These are phyloP conservation scores for Orthosia gracilis DNA, from an alignment of 2,888 invertebrate genomes.

Conservation along the genomic window DNA sequence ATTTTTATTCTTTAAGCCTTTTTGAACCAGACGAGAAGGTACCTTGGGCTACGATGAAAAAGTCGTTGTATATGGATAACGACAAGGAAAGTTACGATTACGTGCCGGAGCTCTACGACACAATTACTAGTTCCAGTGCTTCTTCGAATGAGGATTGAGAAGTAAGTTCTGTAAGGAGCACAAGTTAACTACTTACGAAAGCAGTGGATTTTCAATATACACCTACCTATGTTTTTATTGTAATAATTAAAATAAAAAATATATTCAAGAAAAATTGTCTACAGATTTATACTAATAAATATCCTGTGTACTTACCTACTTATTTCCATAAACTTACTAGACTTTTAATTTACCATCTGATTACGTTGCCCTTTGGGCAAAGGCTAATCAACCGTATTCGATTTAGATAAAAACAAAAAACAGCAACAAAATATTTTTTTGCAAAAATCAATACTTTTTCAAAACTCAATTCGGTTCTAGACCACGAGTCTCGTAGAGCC, in stretches of 20 bases:
- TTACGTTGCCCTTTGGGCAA: not conserved
- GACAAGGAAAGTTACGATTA: constrained; percentile 73
- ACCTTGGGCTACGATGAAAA: constrained; percentile 74
- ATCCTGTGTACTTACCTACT: not conserved
- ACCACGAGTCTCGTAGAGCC: no score
- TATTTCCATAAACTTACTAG: not conserved
- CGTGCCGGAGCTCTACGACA: constrained; percentile 79
- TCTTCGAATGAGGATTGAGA: not conserved
- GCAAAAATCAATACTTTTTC: no score
- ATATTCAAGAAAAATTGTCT: constrained; percentile 1
- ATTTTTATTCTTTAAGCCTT: constrained; percentile 68
- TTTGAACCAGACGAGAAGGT: constrained; percentile 71
- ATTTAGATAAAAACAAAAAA: not conserved
- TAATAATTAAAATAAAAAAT: constrained; percentile 1
- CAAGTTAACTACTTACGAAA: not conserved
- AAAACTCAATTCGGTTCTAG: no score
- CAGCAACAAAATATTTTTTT: no score
- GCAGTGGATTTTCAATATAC: not conserved
- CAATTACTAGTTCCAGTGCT: constrained; percentile 31
- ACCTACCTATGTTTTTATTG: not conserved
- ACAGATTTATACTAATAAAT: not conserved
- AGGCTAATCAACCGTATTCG: not conserved
- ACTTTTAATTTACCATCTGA: not conserved
- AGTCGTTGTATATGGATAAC: constrained; percentile 64
- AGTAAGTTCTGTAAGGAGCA: not conserved